phyloP scores from a whole-genome alignment of 2,113 vertebrate genomes.

The Ibidorhyncha struthersii region DNA sequence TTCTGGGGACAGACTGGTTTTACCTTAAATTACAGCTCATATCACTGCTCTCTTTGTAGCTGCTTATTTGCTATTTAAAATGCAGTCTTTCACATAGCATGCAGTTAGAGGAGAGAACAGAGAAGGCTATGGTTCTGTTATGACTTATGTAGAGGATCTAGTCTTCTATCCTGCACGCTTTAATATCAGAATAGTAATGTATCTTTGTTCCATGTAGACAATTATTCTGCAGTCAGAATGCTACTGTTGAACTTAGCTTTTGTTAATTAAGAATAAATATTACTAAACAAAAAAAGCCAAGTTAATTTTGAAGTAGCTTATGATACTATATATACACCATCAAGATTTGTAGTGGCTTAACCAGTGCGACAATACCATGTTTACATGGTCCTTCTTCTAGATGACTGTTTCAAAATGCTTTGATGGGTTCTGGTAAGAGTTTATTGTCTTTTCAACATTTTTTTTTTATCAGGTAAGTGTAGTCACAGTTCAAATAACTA shows the following conservation, averaged over 20 bases:
- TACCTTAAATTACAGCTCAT: not conserved
- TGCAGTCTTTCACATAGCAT: not conserved
- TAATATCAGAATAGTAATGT: not conserved
- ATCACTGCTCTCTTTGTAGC: not conserved
- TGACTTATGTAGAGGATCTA: fast-evolving
- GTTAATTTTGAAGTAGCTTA: not conserved
- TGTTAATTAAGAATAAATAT: not conserved
- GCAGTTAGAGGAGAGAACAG: too few relatives aligned
- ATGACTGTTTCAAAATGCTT: not conserved
- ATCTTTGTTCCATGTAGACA: not conserved
- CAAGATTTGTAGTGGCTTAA: not conserved
- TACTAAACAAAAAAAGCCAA: not conserved
- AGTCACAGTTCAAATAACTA: not conserved
- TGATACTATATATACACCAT: not conserved
- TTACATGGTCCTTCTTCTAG: not conserved
- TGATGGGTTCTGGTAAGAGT: not conserved
- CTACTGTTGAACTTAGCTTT: not conserved
- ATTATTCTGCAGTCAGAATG: not conserved
- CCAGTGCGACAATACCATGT: not conserved
- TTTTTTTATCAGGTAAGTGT: not conserved
- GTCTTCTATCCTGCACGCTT: not conserved
- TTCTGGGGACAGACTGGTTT: not conserved
- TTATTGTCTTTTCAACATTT: not conserved
- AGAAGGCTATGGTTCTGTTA: not conserved
- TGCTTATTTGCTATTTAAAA: not conserved